Evolutionary conservation across 2,113 vertebrate species (phyloP).

Genomic region (Burhinus oedicnemus): DNA sequence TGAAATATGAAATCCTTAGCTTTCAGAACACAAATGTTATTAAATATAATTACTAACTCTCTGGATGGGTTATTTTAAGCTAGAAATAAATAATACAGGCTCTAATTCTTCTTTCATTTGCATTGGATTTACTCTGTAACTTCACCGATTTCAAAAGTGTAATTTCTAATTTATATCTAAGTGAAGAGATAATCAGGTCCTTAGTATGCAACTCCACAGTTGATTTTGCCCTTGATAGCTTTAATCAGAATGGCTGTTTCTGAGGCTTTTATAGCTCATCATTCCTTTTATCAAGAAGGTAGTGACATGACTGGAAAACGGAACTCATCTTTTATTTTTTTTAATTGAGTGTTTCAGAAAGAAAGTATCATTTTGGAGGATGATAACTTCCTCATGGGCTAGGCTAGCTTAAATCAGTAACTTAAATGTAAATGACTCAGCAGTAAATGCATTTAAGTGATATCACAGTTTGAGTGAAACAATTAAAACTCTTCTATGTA

Average conservation of each 20-base stretch:
- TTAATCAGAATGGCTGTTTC: slow-evolving; percentile 32
- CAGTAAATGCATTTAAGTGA: not conserved
- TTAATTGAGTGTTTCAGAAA: not conserved
- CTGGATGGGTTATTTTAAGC: slow-evolving; percentile 68
- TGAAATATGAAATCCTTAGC: slow-evolving; percentile 72
- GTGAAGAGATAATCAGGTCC: slow-evolving; percentile 34
- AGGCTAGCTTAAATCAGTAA: not conserved
- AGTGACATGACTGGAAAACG: not conserved
- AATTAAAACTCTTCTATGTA: not conserved
- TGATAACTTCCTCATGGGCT: not conserved
- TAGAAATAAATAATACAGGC: slow-evolving; percentile 69
- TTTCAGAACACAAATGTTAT: slow-evolving; percentile 69
- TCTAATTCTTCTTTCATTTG: slow-evolving; percentile 14
- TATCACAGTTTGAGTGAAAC: not conserved
- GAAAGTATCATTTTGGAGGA: not conserved
- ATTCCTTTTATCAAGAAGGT: slow-evolving; percentile 42
- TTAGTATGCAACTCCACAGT: slow-evolving; percentile 39
- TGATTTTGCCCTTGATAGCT: not conserved
- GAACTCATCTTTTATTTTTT: not conserved
- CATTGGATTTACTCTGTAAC: slow-evolving; percentile 11
- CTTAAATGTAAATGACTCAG: not conserved
- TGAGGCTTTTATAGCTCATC: slow-evolving; percentile 13
- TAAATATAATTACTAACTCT: slow-evolving; percentile 67
- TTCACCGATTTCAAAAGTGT: slow-evolving; percentile 3
- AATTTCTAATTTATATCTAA: slow-evolving; percentile 9